Evolutionary conservation across 2,113 vertebrate genomes (phyloP), one percentile per base, ranked within the genome.

Genomic region (Albula glossodonta): DNA sequence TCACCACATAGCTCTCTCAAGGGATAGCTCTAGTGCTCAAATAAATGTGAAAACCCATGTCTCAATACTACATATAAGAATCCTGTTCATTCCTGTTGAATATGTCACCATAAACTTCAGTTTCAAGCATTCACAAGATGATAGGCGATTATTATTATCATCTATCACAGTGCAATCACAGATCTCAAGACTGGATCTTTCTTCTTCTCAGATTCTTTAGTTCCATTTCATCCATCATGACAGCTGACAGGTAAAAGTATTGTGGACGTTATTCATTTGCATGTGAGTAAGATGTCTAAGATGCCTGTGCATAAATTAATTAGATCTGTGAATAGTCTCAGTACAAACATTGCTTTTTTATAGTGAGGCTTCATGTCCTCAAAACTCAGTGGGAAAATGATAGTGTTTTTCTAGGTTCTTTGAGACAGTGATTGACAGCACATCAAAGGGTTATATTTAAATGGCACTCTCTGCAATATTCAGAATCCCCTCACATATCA

Each of bases 401-500:
- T 60, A 3, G 17, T 60, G 56, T 60, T 60, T 60, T 60, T 11
- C 17, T 60, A 60, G 31, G 70, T 31, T n/a, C n/a, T 74, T 74
- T 31, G 60, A 31, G 25, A 0, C 70, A 25, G 70, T 74, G 70
- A 74, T 31, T 74, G 70, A 4, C 70, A 78, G 66, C 9, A 22
- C 57, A 57, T 60, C 51, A 53, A 9, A 22, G 52, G 25, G 41
- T 53, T 53, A 48, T 81, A 48, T 41, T 81, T 52, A 87, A 89
- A 60, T 15, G 8, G 12, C 63, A 70, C 19, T 3, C 63, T 77
- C 70, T 79, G 11, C 82, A 51, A 8, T 82, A 85, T 78, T 31
- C 84, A 78, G 49, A 63, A 52, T 78, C 66, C 63, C 57, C 79
- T 82, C 87, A n/a, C 77, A 63, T 60, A 70, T 49, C 78, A 83